phyloP scores from a whole-genome alignment of 2,797 vertebrate species.

The Coregonus ussuriensis region DNA sequence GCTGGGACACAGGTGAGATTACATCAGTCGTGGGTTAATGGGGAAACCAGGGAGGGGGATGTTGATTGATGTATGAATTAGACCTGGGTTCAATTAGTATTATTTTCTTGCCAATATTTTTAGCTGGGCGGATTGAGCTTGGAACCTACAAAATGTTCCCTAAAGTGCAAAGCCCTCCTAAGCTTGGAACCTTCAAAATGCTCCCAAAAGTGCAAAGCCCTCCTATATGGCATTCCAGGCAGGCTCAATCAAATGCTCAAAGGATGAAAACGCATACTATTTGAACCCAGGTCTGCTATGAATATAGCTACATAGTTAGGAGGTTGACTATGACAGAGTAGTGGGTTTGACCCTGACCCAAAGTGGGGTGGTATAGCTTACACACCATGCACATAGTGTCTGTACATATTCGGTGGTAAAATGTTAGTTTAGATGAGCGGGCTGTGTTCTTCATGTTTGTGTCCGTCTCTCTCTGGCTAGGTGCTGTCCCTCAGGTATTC shows the following conservation, averaged over 20 bases:
- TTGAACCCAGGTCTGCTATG: not conserved
- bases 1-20: conserved; percentile 7
- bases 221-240: conserved; percentile 36
- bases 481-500: conserved; percentile 90
- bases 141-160: too few relatives aligned
- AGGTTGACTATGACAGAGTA: conserved; percentile 74
- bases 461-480: conserved; percentile 36
- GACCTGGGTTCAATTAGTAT: conserved; percentile 69
- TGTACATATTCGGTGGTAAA: not conserved
- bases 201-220: too few relatives aligned
- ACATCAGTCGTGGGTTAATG: not conserved
- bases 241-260: not conserved
- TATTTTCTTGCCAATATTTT: not conserved
- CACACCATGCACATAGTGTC: not conserved
- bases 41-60: conserved; percentile 69
- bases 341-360: conserved; percentile 9
- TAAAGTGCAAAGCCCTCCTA: too few relatives aligned
- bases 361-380: not conserved
- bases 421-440: not conserved
- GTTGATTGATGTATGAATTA: conserved; percentile 64
- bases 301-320: conserved; percentile 46
- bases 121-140: conserved; percentile 62
- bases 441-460: not conserved
- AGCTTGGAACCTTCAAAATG: too few relatives aligned
- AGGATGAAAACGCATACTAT: conserved; percentile 74